Percentiles rank a stretch among this genome's conserved stretches.
These are phyloP conservation scores for Ecliptopera silaceata DNA, from an alignment of 2,888 invertebrate genomes.

Conservation along the genomic window DNA sequence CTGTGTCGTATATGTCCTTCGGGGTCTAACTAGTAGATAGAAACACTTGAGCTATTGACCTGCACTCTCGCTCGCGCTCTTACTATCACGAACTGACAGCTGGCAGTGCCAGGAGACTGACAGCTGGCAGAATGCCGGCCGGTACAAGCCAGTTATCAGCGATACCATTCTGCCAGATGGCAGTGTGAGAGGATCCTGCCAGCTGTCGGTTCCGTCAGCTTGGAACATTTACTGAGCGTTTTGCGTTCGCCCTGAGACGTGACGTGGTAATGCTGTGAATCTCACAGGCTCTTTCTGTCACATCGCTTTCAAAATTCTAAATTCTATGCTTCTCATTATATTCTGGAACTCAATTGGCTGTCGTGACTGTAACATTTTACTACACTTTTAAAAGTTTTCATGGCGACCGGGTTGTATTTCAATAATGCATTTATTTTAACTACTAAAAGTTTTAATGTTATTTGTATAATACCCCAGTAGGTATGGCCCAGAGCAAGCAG, in stretches of 20 bases:
- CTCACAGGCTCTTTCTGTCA: constrained; percentile 18
- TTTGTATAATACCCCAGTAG: not conserved
- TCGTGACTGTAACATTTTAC: constrained; percentile 36
- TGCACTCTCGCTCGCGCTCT: constrained; percentile 41
- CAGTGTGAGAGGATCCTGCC: constrained; percentile 3
- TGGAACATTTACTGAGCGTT: constrained; percentile 31
- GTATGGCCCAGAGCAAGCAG: not conserved
- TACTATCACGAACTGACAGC: constrained; percentile 24
- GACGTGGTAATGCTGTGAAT: constrained; percentile 19
- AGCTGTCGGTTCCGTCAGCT: constrained; percentile 20
- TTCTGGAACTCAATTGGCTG: constrained; percentile 47
- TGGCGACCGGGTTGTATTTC: constrained; percentile 35
- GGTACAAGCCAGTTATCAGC: constrained; percentile 1
- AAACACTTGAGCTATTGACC: constrained; percentile 30
- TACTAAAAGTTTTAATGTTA: not conserved
- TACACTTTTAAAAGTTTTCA: constrained; percentile 22
- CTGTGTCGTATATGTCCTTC: constrained; percentile 24
- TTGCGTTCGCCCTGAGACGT: constrained; percentile 31
- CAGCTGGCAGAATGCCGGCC: not conserved
- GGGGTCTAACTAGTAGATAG: constrained; percentile 34
- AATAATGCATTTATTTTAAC: constrained; percentile 14
- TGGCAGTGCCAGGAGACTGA: constrained; percentile 7
- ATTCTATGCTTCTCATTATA: constrained; percentile 37
- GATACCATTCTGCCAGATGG: constrained; percentile 8
- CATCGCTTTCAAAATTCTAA: constrained; percentile 38